Base-by-base conservation (phyloP, 2,113 vertebrate species). In the Heterocephalus glaber region DNA sequence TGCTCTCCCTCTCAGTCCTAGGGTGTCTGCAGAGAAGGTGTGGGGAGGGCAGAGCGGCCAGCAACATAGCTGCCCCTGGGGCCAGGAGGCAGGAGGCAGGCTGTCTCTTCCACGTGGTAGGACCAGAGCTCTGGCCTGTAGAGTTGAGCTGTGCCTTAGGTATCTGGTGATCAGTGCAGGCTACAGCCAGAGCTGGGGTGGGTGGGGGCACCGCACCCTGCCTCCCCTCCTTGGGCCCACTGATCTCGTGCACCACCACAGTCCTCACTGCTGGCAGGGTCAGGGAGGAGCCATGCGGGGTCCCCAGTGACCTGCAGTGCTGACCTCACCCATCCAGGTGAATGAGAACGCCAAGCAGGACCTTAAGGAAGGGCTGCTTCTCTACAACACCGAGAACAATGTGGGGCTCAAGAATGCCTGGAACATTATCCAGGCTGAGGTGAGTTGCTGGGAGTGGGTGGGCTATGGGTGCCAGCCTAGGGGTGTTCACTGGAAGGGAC, bases 361-460 rank as follows among this genome's bases (percentile, higher is more conserved):
- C 97, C 97, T 99, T 97, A 99, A 99, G 97, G 99, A 99, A 19
- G 99, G 99, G 5, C 99, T 99, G 96, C 98, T 99, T 93, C 98
- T 99, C 2, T 99, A 99, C 98, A 99, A 99, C 97, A 99, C 99
- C 0, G 99, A 99, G 80, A 99, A 99, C 98, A 99, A 99, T 70
- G 98, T 99, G 91, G 99, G 99, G 80, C 98, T 99, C 97, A 99
- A 99, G 98, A 99, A 99, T 0, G 99, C 99, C 68, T 99, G 99
- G 99, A 99, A 99, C 98, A 99, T 99, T 98, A 99, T 99, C 97
- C 99, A 99, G 98, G 99, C 99, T 12, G 99, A 99, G 99, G 99
- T 99, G 97, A 80, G 95, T 70, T 10, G 4, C 41, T 9, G 1
- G 52, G 26, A n/a, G 70, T 7, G 22, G 13, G 54, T 2, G 54